Conservation (phyloP, 1,140 invertebrate species). For the Brachystomella parvula region DNA sequence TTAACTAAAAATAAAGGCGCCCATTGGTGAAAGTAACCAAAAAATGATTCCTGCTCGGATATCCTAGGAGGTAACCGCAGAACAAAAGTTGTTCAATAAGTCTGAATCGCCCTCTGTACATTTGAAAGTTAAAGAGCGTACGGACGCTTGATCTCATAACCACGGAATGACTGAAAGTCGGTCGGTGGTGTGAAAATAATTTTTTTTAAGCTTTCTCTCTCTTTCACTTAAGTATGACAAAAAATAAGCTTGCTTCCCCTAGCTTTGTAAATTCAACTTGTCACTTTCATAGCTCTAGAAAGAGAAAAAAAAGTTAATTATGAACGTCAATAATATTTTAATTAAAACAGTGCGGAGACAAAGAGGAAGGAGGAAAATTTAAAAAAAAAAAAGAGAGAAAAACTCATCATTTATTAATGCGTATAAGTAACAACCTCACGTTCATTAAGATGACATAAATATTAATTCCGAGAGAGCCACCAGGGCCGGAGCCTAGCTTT, state of each 20-base stretch:
- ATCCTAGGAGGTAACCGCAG: too few species aligned
- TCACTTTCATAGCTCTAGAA: conserved; percentile 28
- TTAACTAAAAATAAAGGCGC: too few species aligned
- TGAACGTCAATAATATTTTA: conserved; percentile 38
- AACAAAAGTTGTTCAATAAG: too few species aligned
- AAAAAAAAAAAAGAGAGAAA: too few species aligned
- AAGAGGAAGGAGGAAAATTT: conserved; percentile 27
- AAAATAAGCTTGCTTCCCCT: not conserved
- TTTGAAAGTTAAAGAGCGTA: not conserved
- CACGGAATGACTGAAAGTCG: not conserved
- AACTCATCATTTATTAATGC: conserved; percentile 32
- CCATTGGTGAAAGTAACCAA: too few species aligned
- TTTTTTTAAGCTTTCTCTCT: not conserved
- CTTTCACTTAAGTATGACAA: not conserved
- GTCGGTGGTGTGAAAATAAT: not conserved
- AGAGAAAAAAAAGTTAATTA: conserved; percentile 37
- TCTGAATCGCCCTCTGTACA: too few species aligned
- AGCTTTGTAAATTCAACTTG: too few species aligned
- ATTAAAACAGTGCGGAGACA: conserved; percentile 32
- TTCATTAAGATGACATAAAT: conserved; percentile 39
- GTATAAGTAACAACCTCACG: conserved; percentile 33
- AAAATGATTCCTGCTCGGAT: too few species aligned
- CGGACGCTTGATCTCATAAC: not conserved
- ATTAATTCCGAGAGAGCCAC: conserved; percentile 12
- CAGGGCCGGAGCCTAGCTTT: too few species aligned